Evolutionary conservation across 2,797 vertebrate species (phyloP).

Genomic region (Perodicticus potto): DNA sequence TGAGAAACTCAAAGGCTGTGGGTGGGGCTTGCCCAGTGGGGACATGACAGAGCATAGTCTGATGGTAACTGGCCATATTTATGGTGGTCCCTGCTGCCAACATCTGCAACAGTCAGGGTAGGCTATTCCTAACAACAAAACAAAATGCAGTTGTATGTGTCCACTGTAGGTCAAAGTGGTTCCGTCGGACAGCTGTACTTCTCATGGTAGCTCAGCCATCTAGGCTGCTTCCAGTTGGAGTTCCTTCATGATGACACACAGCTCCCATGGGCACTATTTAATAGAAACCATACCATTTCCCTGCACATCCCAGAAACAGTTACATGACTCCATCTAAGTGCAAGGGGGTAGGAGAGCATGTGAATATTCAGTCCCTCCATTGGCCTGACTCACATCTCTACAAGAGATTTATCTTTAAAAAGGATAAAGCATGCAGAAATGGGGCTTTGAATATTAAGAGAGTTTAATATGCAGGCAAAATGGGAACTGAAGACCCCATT

Average conservation of each 20-base stretch:
- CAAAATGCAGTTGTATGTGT: neutral
- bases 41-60: neutral
- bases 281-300: neutral
- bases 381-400: neutral
- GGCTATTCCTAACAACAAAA: neutral
- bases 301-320: neutral
- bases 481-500: no score
- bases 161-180: neutral
- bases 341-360: neutral
- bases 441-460: neutral
- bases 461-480: neutral
- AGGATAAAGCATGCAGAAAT: conserved; percentile 7
- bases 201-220: neutral
- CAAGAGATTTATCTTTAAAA: neutral
- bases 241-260: neutral
- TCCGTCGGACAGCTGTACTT: neutral
- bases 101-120: neutral
- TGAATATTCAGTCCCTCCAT: neutral
- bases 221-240: neutral
- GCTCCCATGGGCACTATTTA: neutral
- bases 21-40: neutral
- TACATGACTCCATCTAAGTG: neutral
- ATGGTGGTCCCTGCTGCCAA: neutral
- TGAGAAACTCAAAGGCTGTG: neutral
- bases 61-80: neutral